These are phyloP conservation scores for Adrianichthys oophorus DNA, from an alignment of 2,797 vertebrate genomes.

Conservation along the genomic window DNA sequence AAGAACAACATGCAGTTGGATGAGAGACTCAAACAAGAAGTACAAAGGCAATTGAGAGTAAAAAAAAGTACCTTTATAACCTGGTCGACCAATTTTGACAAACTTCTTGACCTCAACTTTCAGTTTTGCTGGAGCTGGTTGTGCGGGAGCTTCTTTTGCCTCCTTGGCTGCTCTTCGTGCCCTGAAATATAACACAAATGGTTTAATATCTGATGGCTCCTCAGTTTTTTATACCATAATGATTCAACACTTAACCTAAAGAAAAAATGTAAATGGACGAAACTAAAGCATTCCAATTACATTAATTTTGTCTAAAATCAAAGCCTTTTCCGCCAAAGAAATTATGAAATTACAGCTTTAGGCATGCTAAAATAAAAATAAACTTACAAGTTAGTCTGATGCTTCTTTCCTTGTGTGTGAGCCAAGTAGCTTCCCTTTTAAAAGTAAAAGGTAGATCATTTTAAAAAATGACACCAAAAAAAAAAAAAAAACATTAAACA, in stretches of 20 bases:
- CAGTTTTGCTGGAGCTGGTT: slow-evolving; percentile 95
- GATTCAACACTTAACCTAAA: too few species aligned
- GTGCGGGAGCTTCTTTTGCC: slow-evolving; percentile 95
- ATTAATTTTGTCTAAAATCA: too few species aligned
- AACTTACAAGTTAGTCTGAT: slow-evolving; percentile 98
- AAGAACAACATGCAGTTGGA: background rate
- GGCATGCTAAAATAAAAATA: background rate
- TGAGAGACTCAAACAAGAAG: background rate
- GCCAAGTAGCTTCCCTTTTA: slow-evolving; percentile 94
- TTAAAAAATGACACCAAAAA: background rate
- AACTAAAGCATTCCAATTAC: background rate
- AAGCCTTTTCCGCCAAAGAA: too few species aligned
- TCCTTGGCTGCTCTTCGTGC: slow-evolving; percentile 96
- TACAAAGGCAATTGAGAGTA: background rate
- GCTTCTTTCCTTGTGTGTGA: slow-evolving; percentile 98
- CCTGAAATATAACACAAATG: slow-evolving; percentile 63
- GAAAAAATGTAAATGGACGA: background rate
- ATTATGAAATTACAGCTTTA: too few species aligned
- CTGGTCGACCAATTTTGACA: slow-evolving; percentile 96
- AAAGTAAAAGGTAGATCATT: slow-evolving; percentile 13
- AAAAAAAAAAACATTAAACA: background rate
- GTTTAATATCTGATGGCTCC: background rate
- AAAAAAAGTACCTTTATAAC: slow-evolving; percentile 88
- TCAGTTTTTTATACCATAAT: too few species aligned
- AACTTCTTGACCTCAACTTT: slow-evolving; percentile 99